These are phyloP conservation scores for Tipula vernalis DNA, from an alignment of 2,888 invertebrate species.

Conservation along the genomic window DNA sequence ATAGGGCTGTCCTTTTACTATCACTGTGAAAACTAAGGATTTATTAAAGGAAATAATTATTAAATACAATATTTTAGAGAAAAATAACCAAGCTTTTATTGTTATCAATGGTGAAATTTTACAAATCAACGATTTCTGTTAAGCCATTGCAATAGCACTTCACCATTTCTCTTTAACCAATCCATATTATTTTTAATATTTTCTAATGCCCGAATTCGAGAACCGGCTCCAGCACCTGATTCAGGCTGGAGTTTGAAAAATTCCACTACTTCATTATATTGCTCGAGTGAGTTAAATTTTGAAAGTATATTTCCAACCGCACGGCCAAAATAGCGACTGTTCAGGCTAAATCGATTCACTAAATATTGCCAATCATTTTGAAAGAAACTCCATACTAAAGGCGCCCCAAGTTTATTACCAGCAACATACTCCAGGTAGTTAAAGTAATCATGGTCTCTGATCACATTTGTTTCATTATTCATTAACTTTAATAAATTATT, in stretches of 20 bases:
- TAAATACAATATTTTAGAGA: no score
- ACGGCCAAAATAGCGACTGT: conserved; percentile 68
- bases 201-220: conserved; percentile 62
- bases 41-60: no score
- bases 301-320: conserved; percentile 57
- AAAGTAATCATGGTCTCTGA: conserved; percentile 72
- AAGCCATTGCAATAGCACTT: conserved; percentile 50
- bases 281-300: conserved; percentile 52
- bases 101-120: no score
- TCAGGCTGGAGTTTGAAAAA: conserved; percentile 72
- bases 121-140: conserved; percentile 18
- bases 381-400: conserved; percentile 74
- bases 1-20: no score
- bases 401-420: conserved; percentile 57
- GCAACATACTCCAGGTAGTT: conserved; percentile 54
- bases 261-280: conserved; percentile 61
- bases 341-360: conserved; percentile 65
- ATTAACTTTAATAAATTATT: conserved; percentile 60
- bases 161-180: conserved; percentile 56
- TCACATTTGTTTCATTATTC: conserved; percentile 57
- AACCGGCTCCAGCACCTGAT: conserved; percentile 70
- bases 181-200: conserved; percentile 65
- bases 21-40: no score
- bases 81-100: no score
- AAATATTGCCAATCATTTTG: conserved; percentile 63